phyloP scores from a whole-genome alignment of 2,888 invertebrate genomes.

The Operophtera brumata region DNA sequence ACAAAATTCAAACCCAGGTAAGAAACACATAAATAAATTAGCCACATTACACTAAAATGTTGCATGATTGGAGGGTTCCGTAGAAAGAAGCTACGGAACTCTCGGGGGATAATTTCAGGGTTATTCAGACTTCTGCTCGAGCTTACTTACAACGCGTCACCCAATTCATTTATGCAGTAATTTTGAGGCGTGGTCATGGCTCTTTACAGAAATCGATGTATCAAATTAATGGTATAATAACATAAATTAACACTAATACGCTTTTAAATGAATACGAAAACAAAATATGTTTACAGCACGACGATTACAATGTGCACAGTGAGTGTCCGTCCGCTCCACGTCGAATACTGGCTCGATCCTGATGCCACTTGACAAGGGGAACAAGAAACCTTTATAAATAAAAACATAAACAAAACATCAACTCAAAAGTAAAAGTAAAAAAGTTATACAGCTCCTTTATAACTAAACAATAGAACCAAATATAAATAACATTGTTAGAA shows the following conservation, averaged over 20 bases:
- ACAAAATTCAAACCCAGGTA: conserved; percentile 79
- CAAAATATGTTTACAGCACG: conserved; percentile 76
- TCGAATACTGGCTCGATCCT: conserved; percentile 50
- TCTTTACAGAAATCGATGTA: conserved; percentile 69
- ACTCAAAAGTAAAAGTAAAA: background rate
- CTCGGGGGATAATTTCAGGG: conserved; percentile 56
- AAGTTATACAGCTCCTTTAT: background rate
- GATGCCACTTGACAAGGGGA: conserved; percentile 45
- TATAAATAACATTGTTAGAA: background rate
- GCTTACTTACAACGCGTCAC: conserved; percentile 50
- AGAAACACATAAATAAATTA: conserved; percentile 69
- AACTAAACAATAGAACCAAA: background rate
- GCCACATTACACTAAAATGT: conserved; percentile 77
- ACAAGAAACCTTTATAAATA: background rate
- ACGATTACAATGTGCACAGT: conserved; percentile 79
- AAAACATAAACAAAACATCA: conserved; percentile 10
- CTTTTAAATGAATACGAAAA: conserved; percentile 75
- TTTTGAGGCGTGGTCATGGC: conserved; percentile 55
- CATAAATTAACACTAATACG: conserved; percentile 78
- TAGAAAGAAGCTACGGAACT: conserved; percentile 57
- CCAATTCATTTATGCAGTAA: conserved; percentile 43
- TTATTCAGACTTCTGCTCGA: conserved; percentile 64
- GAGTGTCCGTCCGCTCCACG: conserved; percentile 61
- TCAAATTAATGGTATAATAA: conserved; percentile 70
- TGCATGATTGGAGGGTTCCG: conserved; percentile 73